Evolutionary conservation across 2,797 vertebrate genomes (phyloP).

Genomic region (Myotis daubentonii): DNA sequence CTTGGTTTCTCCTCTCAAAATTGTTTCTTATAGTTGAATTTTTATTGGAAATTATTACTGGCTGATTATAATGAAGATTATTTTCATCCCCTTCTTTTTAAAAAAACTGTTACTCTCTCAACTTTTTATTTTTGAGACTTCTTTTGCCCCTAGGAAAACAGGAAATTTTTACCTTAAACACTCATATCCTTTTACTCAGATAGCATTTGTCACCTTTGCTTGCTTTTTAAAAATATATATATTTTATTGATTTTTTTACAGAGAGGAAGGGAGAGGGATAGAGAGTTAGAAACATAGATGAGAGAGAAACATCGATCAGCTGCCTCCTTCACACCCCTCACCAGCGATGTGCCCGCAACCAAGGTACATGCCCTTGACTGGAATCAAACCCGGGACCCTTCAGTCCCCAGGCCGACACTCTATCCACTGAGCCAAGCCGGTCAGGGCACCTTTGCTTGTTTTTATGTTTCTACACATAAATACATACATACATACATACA

Average conservation of each 20-base stretch:
- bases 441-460: not conserved
- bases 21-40: not conserved
- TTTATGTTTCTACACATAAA: not conserved
- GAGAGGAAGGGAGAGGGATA: no score
- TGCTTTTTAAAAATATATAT: not conserved
- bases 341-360: no score
- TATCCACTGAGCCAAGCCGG: no score
- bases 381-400: no score
- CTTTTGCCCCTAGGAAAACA: not conserved
- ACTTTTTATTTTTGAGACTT: constrained; percentile 4
- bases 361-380: no score
- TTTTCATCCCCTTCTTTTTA: not conserved
- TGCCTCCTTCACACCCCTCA: no score
- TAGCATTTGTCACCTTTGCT: not conserved
- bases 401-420: no score
- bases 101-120: not conserved
- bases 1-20: no score
- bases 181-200: not conserved
- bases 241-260: no score
- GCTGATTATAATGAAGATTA: not conserved
- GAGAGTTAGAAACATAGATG: no score
- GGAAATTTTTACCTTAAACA: not conserved
- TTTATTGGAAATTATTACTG: not conserved
- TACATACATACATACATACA: no score
- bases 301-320: no score